Conservation (phyloP, 2,888 invertebrate species). For the Zygogramma bicolorata region DNA sequence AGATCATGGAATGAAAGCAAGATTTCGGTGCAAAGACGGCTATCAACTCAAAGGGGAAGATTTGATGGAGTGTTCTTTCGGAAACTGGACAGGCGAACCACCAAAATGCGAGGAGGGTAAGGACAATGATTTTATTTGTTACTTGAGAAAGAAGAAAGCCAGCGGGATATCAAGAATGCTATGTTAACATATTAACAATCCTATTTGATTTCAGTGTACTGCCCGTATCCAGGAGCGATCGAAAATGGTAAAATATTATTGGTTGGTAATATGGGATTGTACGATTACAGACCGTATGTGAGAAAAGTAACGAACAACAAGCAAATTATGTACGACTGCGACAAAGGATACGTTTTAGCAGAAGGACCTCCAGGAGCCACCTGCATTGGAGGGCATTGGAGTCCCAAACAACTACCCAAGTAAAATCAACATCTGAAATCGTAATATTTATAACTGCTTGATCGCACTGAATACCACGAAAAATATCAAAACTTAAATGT, state of each 20-base stretch:
- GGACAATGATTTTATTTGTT: background rate
- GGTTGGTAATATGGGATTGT: slow-evolving; percentile 95
- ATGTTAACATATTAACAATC: too few relatives aligned
- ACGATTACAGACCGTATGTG: slow-evolving; percentile 95
- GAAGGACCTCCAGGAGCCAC: slow-evolving; percentile 94
- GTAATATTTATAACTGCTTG: too few relatives aligned
- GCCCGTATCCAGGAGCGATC: slow-evolving; percentile 92
- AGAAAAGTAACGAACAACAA: slow-evolving; percentile 91
- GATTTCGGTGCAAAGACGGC: slow-evolving; percentile 94
- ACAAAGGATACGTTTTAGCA: slow-evolving; percentile 88
- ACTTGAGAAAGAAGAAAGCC: too few relatives aligned
- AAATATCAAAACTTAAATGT: too few relatives aligned
- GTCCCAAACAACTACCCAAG: slow-evolving; percentile 87
- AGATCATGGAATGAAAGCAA: slow-evolving; percentile 96
- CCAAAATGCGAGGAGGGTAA: slow-evolving; percentile 87
- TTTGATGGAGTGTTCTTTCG: slow-evolving; percentile 90
- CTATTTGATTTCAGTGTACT: slow-evolving; percentile 76
- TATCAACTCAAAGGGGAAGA: slow-evolving; percentile 80
- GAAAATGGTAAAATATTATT: slow-evolving; percentile 90
- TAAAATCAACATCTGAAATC: too few relatives aligned
- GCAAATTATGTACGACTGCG: slow-evolving; percentile 96
- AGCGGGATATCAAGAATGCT: too few relatives aligned
- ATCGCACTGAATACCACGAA: too few relatives aligned
- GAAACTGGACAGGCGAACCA: slow-evolving; percentile 92
- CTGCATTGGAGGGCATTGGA: slow-evolving; percentile 94